Base-by-base conservation (phyloP, 2,797 vertebrate species). In the Mus minutoides region DNA sequence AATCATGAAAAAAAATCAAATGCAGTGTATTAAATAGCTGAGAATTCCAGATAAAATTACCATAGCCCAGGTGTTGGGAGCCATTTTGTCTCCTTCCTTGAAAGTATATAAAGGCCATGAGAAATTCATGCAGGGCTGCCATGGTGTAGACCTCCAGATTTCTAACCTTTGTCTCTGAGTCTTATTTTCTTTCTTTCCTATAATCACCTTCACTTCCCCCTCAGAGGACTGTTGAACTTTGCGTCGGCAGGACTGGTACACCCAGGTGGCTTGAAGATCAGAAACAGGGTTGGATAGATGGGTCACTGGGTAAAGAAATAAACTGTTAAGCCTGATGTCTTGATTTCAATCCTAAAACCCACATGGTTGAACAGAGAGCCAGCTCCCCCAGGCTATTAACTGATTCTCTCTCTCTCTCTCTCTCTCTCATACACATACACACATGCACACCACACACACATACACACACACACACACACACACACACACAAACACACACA, bases 1-100 rank as follows among this genome's bases (percentile, higher is more conserved):
- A 22, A 83, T 58, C 54, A 62, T 84, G 46, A 49, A 84, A 21
- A 21, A 90, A 89, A 31, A 75, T 88, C 52, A 96, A 73, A 58
- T 4, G 34, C 92, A 24, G 31, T 92, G 13, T 60, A 62, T 80
- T 84, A 56, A 14, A 19, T 24, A 37, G 10, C 4, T 83, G 43
- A 67, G 17, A 5, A 71, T 88, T 19, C 21, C 21, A 31, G 34
- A 80, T 64, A 49, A 87, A 95, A 84, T 8, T 40, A 49, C 26
- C 9, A 80, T 62, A 95, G 60, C 29, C 19, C 13, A 62, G 58
- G 34, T 37, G 7, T 37, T 21, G 17, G 67, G 34, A 69, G 34
- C 34, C 67, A 17, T 19, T 69, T 69, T n/a, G 16, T 19, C 67
- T 71, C 16, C 34, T 17, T n/a, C 14, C 37, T 6, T 37, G 17